phyloP scores from a whole-genome alignment of 2,888 invertebrate species.

The Dolichomitus sp. region DNA sequence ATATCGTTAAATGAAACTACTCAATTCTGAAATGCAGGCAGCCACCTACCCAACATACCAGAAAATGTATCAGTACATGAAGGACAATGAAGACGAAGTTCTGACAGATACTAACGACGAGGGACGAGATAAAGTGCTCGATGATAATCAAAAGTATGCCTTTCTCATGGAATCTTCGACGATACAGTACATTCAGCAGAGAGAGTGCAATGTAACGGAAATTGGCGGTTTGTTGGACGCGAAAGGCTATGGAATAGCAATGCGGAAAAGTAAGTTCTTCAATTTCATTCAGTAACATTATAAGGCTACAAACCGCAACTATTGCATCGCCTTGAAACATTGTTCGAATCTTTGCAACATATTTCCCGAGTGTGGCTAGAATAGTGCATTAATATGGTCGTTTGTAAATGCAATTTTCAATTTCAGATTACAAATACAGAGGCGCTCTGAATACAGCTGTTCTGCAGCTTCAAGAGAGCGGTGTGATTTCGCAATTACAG shows the following conservation, averaged over 20 bases:
- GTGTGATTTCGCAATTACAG: constrained; percentile 90
- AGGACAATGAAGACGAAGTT: constrained; percentile 88
- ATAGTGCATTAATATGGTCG: neutral
- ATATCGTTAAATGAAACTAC: neutral
- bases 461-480: constrained; percentile 91
- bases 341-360: neutral
- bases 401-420: neutral
- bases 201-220: constrained; percentile 92
- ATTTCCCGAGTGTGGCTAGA: neutral
- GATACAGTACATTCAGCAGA: constrained; percentile 94
- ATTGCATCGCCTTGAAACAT: neutral
- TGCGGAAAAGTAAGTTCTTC: constrained; percentile 90
- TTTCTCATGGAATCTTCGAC: constrained; percentile 97
- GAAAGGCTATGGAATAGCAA: constrained; percentile 95
- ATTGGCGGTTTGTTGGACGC: constrained; percentile 92
- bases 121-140: constrained; percentile 89
- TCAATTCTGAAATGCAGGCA: neutral
- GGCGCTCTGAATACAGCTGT: constrained; percentile 91
- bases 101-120: constrained; percentile 89
- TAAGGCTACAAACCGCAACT: neutral
- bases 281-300: neutral
- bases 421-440: constrained; percentile 88
- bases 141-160: constrained; percentile 89
- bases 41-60: constrained; percentile 92
- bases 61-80: constrained; percentile 94